Evolutionary conservation across 2,797 vertebrate species (phyloP).

Genomic region (Agapornis canus): DNA sequence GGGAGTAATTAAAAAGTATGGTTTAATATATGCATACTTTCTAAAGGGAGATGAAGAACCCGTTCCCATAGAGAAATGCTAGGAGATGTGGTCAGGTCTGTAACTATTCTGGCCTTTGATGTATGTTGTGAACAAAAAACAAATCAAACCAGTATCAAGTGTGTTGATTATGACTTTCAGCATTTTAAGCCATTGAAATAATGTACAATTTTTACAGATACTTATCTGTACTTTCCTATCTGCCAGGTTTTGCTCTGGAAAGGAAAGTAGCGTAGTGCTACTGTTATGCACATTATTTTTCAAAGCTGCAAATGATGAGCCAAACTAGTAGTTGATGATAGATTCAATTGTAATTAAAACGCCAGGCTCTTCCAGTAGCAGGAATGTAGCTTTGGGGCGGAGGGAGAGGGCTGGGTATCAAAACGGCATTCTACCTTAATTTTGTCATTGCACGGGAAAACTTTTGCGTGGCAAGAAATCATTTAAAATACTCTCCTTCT

Average conservation of each 20-base stretch:
- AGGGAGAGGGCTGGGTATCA: not conserved
- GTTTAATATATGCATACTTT: constrained; percentile 23
- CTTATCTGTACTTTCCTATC: not conserved
- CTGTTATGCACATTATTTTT: constrained; percentile 52
- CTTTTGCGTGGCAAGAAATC: not conserved
- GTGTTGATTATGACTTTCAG: constrained; percentile 38
- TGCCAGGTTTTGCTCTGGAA: constrained; percentile 48
- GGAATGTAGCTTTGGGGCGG: constrained; percentile 47
- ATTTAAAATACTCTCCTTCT: not conserved
- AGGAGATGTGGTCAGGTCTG: not conserved
- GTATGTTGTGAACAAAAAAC: constrained; percentile 33
- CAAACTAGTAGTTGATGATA: constrained; percentile 34
- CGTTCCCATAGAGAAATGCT: constrained; percentile 10
- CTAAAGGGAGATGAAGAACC: constrained; percentile 52
- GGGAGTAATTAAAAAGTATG: constrained; percentile 39
- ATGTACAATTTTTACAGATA: not conserved
- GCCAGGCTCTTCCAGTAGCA: constrained; percentile 46
- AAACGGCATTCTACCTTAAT: not conserved
- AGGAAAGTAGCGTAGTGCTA: constrained; percentile 33
- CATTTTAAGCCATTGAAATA: constrained; percentile 38
- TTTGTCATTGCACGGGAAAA: not conserved
- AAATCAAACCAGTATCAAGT: constrained; percentile 23
- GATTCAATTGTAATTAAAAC: constrained; percentile 24
- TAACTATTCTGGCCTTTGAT: constrained; percentile 35
- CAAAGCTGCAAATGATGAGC: constrained; percentile 50